Evolutionary conservation across 2,113 vertebrate genomes (phyloP).

Genomic region (Carassius carassius): DNA sequence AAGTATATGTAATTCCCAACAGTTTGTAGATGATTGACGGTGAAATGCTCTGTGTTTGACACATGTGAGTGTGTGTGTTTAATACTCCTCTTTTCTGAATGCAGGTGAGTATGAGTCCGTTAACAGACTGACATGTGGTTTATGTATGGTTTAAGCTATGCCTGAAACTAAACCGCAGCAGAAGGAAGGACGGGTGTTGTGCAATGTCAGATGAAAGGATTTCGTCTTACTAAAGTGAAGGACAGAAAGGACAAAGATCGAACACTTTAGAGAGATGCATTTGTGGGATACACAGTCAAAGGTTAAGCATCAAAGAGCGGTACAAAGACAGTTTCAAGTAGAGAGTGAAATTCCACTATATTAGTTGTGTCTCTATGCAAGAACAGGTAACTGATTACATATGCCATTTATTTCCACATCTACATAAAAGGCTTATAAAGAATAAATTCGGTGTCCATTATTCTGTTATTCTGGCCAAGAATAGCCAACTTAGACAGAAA

Average conservation of each 20-base stretch:
- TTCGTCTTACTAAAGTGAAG: constrained; percentile 8
- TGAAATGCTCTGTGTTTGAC: constrained; percentile 30
- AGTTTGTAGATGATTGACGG: constrained; percentile 52
- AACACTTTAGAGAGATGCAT: constrained; percentile 22
- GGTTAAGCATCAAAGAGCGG: constrained; percentile 30
- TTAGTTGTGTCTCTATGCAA: constrained; percentile 13
- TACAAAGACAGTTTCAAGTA: not conserved
- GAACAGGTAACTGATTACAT: not conserved
- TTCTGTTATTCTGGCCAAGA: not conserved
- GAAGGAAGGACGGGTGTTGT: not conserved
- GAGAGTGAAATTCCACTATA: not conserved
- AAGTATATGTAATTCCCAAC: constrained; percentile 42
- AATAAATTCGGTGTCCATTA: not conserved
- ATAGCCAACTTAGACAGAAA: not conserved
- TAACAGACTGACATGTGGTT: constrained; percentile 10
- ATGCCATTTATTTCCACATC: not conserved
- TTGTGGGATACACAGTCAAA: constrained; percentile 5
- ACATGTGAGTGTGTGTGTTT: constrained; percentile 13
- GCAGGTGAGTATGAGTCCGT: constrained; percentile 23
- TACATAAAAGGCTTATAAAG: not conserved
- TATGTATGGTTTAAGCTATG: constrained; percentile 15
- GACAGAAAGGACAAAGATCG: constrained; percentile 41
- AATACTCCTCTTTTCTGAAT: constrained; percentile 29
- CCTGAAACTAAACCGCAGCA: constrained; percentile 21
- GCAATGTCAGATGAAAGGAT: constrained; percentile 37